Evolutionary conservation across 2,888 invertebrate genomes (phyloP).

Genomic region (Parnassius glacialis): DNA sequence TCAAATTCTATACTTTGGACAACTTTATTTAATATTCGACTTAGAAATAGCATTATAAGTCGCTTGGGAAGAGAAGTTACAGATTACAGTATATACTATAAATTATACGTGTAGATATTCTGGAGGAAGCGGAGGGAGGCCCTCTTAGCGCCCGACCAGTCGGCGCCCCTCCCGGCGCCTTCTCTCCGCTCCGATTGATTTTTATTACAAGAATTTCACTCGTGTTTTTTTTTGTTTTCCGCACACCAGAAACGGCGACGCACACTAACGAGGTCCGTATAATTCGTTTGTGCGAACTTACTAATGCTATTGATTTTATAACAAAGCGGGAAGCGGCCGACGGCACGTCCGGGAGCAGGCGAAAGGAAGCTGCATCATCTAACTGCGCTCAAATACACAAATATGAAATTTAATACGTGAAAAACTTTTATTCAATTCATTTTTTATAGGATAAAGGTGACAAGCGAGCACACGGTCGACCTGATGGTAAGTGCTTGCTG

Average conservation of each 20-base stretch:
- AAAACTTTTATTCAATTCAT: no score
- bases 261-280: slow-evolving; percentile 73
- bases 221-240: slow-evolving; percentile 76
- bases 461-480: no score
- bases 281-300: slow-evolving; percentile 79
- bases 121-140: slow-evolving; percentile 44
- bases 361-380: slow-evolving; percentile 1
- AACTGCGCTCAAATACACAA: background rate
- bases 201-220: slow-evolving; percentile 81
- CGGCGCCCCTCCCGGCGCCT: slow-evolving; percentile 76
- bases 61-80: slow-evolving; percentile 52
- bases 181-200: slow-evolving; percentile 81
- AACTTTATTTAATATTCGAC: slow-evolving; percentile 24
- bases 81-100: slow-evolving; percentile 42
- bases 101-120: slow-evolving; percentile 51
- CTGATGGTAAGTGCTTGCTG: no score
- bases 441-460: no score
- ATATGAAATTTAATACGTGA: no score
- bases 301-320: slow-evolving; percentile 81
- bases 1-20: background rate
- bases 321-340: slow-evolving; percentile 66
- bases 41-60: slow-evolving; percentile 10
- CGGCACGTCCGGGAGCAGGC: slow-evolving; percentile 31
- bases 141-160: slow-evolving; percentile 60
- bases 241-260: slow-evolving; percentile 63